Evolutionary conservation across 2,888 invertebrate species (phyloP).

Genomic region (Scaptodrosophila latifasciaeformis): DNA sequence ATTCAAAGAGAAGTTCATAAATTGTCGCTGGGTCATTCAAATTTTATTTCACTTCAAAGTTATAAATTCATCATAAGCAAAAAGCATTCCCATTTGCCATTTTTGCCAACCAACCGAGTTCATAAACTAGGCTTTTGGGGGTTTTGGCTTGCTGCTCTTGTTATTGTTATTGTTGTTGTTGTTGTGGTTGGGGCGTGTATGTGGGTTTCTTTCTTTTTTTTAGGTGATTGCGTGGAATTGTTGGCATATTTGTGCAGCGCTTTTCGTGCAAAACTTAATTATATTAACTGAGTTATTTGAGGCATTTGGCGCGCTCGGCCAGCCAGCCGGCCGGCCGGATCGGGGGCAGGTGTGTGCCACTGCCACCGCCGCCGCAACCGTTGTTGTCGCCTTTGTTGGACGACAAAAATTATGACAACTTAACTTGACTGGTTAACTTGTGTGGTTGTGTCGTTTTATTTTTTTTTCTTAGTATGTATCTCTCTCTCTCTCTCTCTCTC

Average conservation of each 20-base stretch:
- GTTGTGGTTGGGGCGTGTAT: conserved; percentile 9
- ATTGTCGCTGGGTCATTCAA: no score
- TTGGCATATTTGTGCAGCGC: conserved; percentile 61
- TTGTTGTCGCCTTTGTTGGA: conserved; percentile 43
- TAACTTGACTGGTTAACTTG: conserved; percentile 61
- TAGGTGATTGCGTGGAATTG: conserved; percentile 62
- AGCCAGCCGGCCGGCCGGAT: conserved; percentile 20
- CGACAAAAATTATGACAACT: conserved; percentile 70
- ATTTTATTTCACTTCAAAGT: no score
- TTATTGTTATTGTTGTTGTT: neutral
- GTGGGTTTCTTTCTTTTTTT: conserved; percentile 17
- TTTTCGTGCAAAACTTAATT: conserved; percentile 69
- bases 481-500: no score
- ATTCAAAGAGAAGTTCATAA: no score
- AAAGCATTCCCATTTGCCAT: conserved; percentile 37
- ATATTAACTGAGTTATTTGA: conserved; percentile 68
- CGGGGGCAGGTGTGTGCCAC: conserved; percentile 7
- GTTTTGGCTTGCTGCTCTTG: neutral
- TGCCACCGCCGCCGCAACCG: conserved; percentile 20
- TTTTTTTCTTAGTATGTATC: no score
- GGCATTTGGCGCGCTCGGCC: conserved; percentile 59
- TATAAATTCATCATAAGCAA: neutral
- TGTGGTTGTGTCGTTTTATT: conserved; percentile 32
- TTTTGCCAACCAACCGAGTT: conserved; percentile 43
- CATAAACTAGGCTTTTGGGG: conserved; percentile 49